Conservation (phyloP, 2,113 vertebrate genomes). For the Heloderma charlesbogerti region DNA sequence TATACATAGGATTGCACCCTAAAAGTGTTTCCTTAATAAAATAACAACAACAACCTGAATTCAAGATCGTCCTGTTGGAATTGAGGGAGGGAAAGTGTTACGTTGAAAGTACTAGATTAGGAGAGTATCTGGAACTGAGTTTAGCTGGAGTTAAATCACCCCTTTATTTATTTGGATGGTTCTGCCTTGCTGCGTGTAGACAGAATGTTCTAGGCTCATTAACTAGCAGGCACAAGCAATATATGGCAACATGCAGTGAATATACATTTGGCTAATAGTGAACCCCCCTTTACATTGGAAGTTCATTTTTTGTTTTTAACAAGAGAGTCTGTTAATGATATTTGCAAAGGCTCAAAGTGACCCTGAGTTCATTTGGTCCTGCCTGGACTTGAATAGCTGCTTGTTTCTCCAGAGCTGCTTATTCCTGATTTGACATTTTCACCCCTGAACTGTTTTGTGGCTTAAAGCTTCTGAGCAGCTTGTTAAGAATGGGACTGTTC, state of each 20-base stretch:
- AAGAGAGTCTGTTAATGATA: neutral
- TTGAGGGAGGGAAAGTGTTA: neutral
- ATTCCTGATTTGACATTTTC: conserved; percentile 5
- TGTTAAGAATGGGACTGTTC: conserved; percentile 40
- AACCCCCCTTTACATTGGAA: neutral
- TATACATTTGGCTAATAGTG: neutral
- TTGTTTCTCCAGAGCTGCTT: conserved; percentile 2
- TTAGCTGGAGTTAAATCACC: neutral
- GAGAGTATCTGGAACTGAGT: neutral
- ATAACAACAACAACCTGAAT: neutral
- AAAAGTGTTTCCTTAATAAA: neutral
- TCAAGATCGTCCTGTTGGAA: neutral
- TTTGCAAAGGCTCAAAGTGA: neutral
- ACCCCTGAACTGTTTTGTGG: conserved; percentile 44
- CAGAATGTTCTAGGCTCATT: neutral
- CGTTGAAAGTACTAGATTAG: neutral
- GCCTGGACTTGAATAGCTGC: neutral
- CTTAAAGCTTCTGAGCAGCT: conserved; percentile 44
- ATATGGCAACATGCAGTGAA: neutral
- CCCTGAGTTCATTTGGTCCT: neutral
- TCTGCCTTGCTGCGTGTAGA: neutral
- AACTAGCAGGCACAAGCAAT: neutral
- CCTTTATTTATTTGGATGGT: neutral
- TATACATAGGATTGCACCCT: neutral
- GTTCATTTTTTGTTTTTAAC: neutral